A percentile compares a stretch with the other conserved stretches of the same genome.
phyloP scores from a whole-genome alignment of 1,140 invertebrate genomes.

The Hetaerina americana region DNA sequence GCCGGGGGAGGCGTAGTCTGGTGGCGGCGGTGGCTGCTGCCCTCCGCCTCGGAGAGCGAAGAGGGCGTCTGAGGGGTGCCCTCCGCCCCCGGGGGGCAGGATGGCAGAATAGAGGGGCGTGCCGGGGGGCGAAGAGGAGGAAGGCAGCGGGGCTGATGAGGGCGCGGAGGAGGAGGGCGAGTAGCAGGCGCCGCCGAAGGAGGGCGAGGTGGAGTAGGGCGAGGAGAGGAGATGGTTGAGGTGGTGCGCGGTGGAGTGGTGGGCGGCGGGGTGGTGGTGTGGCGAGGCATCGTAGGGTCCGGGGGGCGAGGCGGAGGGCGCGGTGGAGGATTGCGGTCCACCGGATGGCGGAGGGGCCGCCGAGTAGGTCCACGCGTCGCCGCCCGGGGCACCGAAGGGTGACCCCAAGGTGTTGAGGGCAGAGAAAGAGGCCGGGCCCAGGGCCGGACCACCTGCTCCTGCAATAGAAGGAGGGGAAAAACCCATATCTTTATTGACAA shows the following conservation, averaged over 20 bases:
- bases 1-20: background rate
- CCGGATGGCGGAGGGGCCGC: background rate
- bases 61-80: background rate
- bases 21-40: background rate
- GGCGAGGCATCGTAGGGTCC: background rate
- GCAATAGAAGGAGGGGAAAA: background rate
- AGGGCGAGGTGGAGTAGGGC: background rate
- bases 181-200: background rate
- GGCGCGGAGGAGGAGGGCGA: background rate
- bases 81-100: too few species aligned
- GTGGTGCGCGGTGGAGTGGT: background rate
- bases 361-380: background rate
- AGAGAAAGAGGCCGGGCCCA: background rate
- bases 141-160: background rate
- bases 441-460: background rate
- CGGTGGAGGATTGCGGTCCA: background rate
- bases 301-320: background rate
- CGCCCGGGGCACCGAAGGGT: background rate
- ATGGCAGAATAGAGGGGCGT: too few species aligned
- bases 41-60: background rate
- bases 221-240: background rate
- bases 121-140: background rate
- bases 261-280: background rate
- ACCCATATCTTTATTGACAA: too few species aligned
- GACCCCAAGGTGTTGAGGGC: background rate